Percentiles rank a stretch among this genome's conserved stretches.
phyloP scores from a whole-genome alignment of 2,888 invertebrate species.

The Ornithoptera alexandrae region DNA sequence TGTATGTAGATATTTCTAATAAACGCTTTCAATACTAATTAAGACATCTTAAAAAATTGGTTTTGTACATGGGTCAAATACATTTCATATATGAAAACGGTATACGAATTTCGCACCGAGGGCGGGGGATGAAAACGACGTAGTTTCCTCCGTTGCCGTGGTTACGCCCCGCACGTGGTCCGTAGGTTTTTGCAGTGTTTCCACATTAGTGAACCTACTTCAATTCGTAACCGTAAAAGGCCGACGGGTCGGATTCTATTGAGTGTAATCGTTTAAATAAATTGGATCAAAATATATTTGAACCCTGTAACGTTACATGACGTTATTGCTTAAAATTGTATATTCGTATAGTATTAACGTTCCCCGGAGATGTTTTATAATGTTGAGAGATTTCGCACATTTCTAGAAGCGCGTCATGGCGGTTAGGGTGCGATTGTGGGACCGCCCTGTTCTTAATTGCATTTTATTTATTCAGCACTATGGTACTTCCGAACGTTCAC shows the following conservation, averaged over 20 bases:
- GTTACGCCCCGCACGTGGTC: constrained; percentile 70
- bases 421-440: constrained; percentile 44
- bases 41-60: not conserved
- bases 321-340: constrained; percentile 42
- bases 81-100: not conserved
- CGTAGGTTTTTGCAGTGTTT: constrained; percentile 49
- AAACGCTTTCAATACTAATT: no score
- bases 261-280: constrained; percentile 52
- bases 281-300: constrained; percentile 36
- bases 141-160: constrained; percentile 73
- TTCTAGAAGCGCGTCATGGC: constrained; percentile 45
- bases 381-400: constrained; percentile 51
- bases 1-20: no score
- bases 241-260: constrained; percentile 48
- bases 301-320: not conserved
- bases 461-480: constrained; percentile 75
- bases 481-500: constrained; percentile 50
- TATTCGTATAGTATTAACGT: constrained; percentile 40
- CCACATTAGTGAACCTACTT: constrained; percentile 56
- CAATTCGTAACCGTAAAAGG: constrained; percentile 51
- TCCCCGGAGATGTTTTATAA: constrained; percentile 40
- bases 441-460: constrained; percentile 65
- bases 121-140: constrained; percentile 62
- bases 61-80: not conserved
- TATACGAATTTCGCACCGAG: constrained; percentile 18